Evolutionary conservation across 2,888 invertebrate species (phyloP).

Genomic region (Lasioglossum villosulum): DNA sequence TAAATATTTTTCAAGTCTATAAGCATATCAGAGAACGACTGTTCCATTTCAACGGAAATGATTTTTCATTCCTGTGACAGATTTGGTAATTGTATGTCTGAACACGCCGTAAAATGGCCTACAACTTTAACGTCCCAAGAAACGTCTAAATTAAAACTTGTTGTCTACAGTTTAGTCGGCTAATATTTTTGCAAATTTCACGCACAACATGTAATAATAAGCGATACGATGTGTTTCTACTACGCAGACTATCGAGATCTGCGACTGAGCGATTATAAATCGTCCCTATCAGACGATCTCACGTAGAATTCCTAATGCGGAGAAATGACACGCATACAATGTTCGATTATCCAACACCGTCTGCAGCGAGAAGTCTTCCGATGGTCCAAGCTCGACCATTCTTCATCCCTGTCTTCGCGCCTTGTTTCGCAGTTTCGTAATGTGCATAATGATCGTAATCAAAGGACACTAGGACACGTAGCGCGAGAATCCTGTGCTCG

Average conservation of each 20-base stretch:
- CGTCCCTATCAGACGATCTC: background rate
- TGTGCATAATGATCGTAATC: background rate
- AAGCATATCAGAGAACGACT: too few species aligned
- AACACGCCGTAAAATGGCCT: background rate
- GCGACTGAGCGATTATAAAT: background rate
- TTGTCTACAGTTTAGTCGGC: background rate
- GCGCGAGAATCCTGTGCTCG: background rate
- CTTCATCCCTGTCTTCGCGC: slow-evolving; percentile 7
- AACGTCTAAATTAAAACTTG: background rate
- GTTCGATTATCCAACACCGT: background rate
- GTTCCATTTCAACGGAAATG: too few species aligned
- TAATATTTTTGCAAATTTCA: background rate
- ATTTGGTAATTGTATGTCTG: background rate
- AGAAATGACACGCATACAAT: background rate
- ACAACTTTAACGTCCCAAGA: background rate
- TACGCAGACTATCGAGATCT: background rate
- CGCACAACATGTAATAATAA: background rate
- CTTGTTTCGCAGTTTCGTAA: background rate
- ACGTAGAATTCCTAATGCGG: background rate
- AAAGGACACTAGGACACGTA: background rate
- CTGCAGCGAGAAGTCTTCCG: background rate
- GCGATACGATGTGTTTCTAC: background rate
- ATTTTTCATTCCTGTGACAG: background rate
- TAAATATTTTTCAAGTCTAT: too few species aligned
- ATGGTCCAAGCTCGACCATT: background rate